Evolutionary conservation across 1,140 invertebrate genomes (phyloP).

Genomic region (Pseudomyrmex concolor): DNA sequence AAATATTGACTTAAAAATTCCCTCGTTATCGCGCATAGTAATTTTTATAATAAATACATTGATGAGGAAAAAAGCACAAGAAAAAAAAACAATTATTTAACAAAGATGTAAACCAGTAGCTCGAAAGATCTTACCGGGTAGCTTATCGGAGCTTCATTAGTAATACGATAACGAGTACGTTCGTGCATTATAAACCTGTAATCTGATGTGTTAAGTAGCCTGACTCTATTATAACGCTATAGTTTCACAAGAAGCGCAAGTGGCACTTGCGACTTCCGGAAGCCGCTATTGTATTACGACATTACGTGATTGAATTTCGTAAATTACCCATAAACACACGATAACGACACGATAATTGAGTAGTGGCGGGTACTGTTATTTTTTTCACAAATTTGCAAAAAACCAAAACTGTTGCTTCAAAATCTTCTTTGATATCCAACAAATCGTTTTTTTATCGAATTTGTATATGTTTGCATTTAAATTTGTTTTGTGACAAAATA

Average conservation of each 20-base stretch:
- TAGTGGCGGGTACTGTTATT: background rate
- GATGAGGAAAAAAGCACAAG: background rate
- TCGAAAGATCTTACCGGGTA: background rate
- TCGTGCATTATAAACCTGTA: constrained; percentile 31
- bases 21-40: no score
- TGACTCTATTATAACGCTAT: constrained; percentile 25
- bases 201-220: constrained; percentile 48
- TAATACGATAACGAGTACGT: constrained; percentile 38
- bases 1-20: no score
- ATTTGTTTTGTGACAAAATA: no score
- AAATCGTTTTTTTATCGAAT: no score
- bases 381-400: background rate
- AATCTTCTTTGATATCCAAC: no score
- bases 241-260: background rate
- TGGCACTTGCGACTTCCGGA: background rate
- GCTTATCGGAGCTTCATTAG: constrained; percentile 29
- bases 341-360: background rate
- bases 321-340: constrained; percentile 29
- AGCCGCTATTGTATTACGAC: background rate
- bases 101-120: background rate
- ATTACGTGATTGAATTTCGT: constrained; percentile 12
- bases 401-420: no score
- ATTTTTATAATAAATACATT: no score
- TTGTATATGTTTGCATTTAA: no score
- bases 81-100: background rate